Evolutionary conservation across 2,888 invertebrate species (phyloP).

Genomic region (Caenorhabditis angaria): DNA sequence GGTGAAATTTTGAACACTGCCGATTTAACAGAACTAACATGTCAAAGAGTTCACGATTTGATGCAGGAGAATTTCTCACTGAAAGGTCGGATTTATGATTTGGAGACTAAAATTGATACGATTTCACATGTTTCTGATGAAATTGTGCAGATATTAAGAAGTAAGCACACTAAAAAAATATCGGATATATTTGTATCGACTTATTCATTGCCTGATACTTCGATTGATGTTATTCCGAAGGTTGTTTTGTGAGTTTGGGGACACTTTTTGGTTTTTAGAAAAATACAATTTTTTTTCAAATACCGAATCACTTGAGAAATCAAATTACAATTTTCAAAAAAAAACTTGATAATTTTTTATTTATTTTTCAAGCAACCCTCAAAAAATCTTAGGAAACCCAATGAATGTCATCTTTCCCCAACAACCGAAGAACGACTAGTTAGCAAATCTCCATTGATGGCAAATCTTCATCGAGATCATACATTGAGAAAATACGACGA

Average conservation of each 20-base stretch:
- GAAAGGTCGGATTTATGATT: constrained; percentile 44
- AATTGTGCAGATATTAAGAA: constrained; percentile 34
- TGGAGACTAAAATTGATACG: constrained; percentile 46
- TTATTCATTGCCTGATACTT: constrained; percentile 38
- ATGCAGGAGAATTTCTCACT: constrained; percentile 57
- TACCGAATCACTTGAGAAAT: too few relatives aligned
- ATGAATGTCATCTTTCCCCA: constrained; percentile 20
- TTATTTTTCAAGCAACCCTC: too few relatives aligned
- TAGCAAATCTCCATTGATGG: constrained; percentile 42
- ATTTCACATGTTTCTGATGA: constrained; percentile 34
- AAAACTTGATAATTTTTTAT: neutral
- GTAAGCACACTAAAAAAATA: neutral
- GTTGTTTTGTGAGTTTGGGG: neutral
- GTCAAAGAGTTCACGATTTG: constrained; percentile 51
- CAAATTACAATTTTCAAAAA: too few relatives aligned
- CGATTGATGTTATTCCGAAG: constrained; percentile 23
- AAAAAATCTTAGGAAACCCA: constrained; percentile 19
- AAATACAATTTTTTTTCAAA: too few relatives aligned
- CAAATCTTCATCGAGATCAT: constrained; percentile 50
- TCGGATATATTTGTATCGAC: constrained; percentile 27
- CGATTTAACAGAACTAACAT: constrained; percentile 48
- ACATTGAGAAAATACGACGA: constrained; percentile 56
- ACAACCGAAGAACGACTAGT: constrained; percentile 38
- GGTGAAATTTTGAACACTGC: constrained; percentile 72
- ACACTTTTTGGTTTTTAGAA: too few relatives aligned